These are phyloP conservation scores for Chydorus sphaericus DNA, from an alignment of 2,888 invertebrate genomes.

Conservation along the genomic window DNA sequence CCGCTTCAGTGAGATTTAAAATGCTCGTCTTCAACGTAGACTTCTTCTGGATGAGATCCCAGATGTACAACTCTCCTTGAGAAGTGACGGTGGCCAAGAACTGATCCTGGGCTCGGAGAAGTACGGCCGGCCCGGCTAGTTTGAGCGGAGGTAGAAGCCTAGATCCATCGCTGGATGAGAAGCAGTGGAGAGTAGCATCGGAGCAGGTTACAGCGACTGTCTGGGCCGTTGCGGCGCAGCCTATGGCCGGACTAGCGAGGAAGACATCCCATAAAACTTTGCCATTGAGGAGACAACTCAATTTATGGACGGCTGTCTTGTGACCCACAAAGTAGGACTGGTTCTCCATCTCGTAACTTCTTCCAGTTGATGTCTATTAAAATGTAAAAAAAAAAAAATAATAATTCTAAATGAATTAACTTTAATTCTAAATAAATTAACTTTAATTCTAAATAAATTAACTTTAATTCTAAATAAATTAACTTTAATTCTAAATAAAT, in stretches of 20 bases:
- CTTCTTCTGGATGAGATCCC: slow-evolving; percentile 42
- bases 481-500: too few species aligned
- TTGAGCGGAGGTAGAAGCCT: slow-evolving; percentile 38
- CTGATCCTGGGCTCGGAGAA: slow-evolving; percentile 36
- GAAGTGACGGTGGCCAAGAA: slow-evolving; percentile 40
- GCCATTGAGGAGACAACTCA: neutral
- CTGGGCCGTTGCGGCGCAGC: slow-evolving; percentile 27
- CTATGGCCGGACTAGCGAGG: neutral
- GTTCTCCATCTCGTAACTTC: slow-evolving; percentile 4
- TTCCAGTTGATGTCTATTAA: neutral
- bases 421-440: neutral
- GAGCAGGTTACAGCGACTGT: slow-evolving; percentile 48
- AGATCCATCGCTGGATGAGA: slow-evolving; percentile 36
- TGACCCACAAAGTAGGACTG: slow-evolving; percentile 8
- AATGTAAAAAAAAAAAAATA: neutral
- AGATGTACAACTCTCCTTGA: slow-evolving; percentile 38
- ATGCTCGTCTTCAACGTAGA: slow-evolving; percentile 39
- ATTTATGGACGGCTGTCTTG: slow-evolving; percentile 5
- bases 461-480: too few species aligned
- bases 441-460: neutral
- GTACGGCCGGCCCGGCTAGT: slow-evolving; percentile 42
- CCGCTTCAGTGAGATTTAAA: slow-evolving; percentile 22
- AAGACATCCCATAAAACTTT: neutral
- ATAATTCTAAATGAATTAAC: too few species aligned
- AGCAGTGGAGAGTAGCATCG: slow-evolving; percentile 49